Evolutionary conservation across 2,797 vertebrate genomes (phyloP).

Genomic region (Schizopygopsis pylzovi): DNA sequence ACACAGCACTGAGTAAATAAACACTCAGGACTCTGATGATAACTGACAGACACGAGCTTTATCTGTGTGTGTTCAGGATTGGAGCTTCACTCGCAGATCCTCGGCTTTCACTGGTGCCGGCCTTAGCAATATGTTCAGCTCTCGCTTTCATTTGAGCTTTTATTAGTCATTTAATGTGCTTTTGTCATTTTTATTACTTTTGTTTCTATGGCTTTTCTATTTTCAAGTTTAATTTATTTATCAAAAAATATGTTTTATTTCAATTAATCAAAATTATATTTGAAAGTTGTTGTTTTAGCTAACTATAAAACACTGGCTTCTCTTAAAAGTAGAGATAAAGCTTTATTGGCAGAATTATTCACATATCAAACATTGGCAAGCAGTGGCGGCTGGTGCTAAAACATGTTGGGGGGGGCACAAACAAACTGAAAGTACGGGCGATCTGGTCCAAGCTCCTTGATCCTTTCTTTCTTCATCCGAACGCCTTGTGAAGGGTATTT

Average conservation of each 20-base stretch:
- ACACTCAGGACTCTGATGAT: conserved; percentile 42
- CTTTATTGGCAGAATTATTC: too few relatives aligned
- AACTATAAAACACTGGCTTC: background rate
- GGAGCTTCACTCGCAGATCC: background rate
- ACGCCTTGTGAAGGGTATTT: too few relatives aligned
- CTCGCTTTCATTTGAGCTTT: background rate
- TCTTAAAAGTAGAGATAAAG: background rate
- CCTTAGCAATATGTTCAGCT: background rate
- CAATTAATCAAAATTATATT: background rate
- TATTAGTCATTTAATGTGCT: background rate
- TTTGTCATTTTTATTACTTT: background rate
- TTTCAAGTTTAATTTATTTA: background rate
- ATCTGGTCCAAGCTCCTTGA: too few relatives aligned
- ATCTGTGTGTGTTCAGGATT: background rate
- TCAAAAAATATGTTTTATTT: background rate
- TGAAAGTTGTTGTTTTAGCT: background rate
- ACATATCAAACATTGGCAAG: background rate
- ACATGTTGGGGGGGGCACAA: too few relatives aligned
- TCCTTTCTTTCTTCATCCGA: too few relatives aligned
- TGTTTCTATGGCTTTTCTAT: background rate
- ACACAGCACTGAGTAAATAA: conserved; percentile 42
- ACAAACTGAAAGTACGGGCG: too few relatives aligned
- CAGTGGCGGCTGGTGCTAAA: too few relatives aligned
- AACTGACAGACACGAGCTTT: background rate
- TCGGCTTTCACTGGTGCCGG: background rate